Evolutionary conservation across 92 coral and sea anemone genomes (phyloP).

Genomic region (Umimayanthus kanabou): DNA sequence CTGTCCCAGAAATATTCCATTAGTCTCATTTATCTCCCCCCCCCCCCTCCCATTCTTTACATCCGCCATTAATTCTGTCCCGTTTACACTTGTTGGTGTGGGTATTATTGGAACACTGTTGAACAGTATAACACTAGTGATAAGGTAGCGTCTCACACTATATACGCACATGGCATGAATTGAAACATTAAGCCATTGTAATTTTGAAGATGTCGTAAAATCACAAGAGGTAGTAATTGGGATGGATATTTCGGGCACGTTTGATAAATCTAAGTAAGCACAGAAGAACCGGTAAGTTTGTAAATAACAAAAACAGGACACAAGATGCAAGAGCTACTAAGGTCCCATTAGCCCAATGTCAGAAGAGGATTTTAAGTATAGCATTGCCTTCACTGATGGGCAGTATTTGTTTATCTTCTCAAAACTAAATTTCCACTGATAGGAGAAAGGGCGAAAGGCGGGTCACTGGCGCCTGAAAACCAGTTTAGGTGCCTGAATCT

Average conservation of each 20-base stretch:
- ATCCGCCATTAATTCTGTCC: too few species aligned
- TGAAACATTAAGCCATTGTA: conserved; percentile 42
- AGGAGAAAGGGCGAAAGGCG: too few species aligned
- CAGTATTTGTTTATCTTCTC: conserved; percentile 29
- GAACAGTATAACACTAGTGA: too few species aligned
- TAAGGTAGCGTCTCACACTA: too few species aligned
- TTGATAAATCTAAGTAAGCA: conserved; percentile 19
- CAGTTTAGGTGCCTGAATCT: conserved; percentile 4
- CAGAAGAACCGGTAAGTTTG: conserved; percentile 31
- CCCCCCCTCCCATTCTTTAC: too few species aligned
- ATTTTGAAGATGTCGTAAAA: conserved; percentile 27
- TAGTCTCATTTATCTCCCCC: too few species aligned
- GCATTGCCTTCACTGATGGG: conserved; percentile 22
- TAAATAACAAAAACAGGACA: conserved; percentile 27
- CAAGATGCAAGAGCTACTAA: conserved; percentile 40
- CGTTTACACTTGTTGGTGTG: too few species aligned
- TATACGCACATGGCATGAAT: too few species aligned
- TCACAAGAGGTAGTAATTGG: conserved; percentile 42
- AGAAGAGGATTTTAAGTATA: too few species aligned
- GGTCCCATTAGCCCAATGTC: conserved; percentile 28
- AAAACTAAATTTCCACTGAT: background rate
- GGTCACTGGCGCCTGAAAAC: too few species aligned
- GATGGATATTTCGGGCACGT: conserved; percentile 33
- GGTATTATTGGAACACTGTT: too few species aligned
- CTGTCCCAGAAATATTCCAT: too few species aligned